Evolutionary conservation across 64 coral and sea anemone genomes (phyloP).

Genomic region (Trachythela sp.): DNA sequence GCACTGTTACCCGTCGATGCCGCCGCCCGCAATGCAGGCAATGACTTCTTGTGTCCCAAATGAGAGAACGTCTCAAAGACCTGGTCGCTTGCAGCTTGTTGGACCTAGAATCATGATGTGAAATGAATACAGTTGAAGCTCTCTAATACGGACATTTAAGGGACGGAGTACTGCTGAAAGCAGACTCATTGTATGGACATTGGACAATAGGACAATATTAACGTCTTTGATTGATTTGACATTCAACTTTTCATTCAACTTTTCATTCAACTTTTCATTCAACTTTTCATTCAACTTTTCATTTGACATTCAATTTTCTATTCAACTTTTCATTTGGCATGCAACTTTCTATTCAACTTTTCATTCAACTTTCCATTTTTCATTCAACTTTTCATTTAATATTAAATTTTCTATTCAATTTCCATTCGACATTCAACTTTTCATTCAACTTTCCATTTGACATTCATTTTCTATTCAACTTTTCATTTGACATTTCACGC

Average conservation of each 20-base stretch:
- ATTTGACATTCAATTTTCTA: not conserved
- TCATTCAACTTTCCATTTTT: not conserved
- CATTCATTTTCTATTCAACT: not conserved
- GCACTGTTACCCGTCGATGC: not conserved
- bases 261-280: no score
- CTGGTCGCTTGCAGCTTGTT: conserved; percentile 7
- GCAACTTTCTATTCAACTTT: no score
- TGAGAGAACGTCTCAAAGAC: conserved; percentile 17
- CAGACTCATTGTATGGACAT: no score
- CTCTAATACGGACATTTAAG: no score
- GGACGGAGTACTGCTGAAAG: no score
- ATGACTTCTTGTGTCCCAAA: conserved; percentile 26
- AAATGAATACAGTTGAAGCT: not conserved
- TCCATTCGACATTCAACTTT: no score
- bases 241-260: no score
- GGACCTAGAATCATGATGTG: not conserved
- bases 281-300: not conserved
- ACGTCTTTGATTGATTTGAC: no score
- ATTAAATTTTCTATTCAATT: not conserved
- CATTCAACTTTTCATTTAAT: not conserved
- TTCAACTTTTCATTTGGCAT: no score
- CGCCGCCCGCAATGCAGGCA: conserved; percentile 9
- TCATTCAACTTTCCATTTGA: no score
- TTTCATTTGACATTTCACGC: no score
- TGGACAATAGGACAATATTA: no score